Conservation (phyloP, 2,888 invertebrate species). For the Macrophya annulata region DNA sequence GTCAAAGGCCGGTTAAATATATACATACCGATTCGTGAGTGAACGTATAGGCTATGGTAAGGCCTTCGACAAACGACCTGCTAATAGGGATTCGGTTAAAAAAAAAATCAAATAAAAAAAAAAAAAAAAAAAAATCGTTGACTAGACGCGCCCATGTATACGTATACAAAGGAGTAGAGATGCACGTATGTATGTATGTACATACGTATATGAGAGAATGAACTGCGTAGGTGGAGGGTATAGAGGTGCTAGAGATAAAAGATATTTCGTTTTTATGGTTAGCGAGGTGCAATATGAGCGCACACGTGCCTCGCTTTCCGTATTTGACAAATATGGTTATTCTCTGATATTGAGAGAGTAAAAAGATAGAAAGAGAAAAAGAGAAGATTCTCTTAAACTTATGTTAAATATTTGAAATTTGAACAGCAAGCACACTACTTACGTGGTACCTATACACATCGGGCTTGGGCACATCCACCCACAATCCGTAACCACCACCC, state of each 20-base stretch:
- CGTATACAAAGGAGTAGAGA: not conserved
- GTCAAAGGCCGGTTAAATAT: not conserved
- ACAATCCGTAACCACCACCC: not conserved
- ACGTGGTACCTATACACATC: not conserved
- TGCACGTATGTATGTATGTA: not conserved
- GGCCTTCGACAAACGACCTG: constrained; percentile 17
- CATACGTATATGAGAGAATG: not conserved
- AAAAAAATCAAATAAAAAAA: no score
- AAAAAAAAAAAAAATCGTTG: not conserved
- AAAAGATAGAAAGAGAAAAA: no score
- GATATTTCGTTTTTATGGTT: not conserved
- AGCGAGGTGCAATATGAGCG: not conserved
- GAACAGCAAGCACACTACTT: constrained; percentile 11
- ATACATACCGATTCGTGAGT: not conserved
- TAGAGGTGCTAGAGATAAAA: not conserved
- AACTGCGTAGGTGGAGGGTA: not conserved
- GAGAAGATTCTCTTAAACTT: constrained; percentile 4
- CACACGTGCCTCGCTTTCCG: not conserved
- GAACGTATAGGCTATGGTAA: no score
- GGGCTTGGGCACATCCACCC: not conserved
- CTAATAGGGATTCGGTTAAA: constrained; percentile 2
- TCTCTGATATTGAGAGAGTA: not conserved
- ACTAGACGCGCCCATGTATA: not conserved
- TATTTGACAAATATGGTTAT: constrained; percentile 55
- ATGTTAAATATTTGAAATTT: constrained; percentile 52